Percentiles rank a stretch among this genome's conserved stretches.
These are phyloP conservation scores for Labia minor DNA, from an alignment of 2,888 invertebrate species.

Conservation along the genomic window DNA sequence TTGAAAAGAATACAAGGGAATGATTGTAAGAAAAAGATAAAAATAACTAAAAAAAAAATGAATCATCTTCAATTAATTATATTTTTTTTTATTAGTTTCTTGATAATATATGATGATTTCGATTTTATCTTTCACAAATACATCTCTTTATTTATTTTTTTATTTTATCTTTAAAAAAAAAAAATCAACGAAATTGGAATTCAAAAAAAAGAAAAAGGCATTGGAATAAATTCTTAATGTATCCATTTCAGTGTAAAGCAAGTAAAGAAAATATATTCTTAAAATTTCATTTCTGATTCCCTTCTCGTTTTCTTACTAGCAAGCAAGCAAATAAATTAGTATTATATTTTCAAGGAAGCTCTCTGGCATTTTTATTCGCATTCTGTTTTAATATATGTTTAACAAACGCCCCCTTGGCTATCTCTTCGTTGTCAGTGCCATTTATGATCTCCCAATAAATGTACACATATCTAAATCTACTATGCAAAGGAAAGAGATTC, in stretches of 20 bases:
- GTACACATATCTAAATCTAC: neutral
- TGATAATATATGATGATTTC: neutral
- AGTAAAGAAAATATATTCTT: neutral
- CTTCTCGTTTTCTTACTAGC: neutral
- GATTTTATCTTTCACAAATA: neutral
- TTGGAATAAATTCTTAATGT: neutral
- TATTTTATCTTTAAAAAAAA: neutral
- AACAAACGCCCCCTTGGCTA: neutral
- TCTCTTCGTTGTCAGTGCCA: neutral
- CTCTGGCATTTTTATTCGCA: conserved; percentile 1
- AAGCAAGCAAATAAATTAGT: neutral
- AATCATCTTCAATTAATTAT: neutral
- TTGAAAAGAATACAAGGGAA: no score
- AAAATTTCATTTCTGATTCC: neutral
- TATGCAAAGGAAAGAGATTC: no score
- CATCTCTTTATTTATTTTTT: neutral
- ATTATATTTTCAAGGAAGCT: neutral
- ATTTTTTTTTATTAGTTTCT: neutral
- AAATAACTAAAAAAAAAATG: neutral
- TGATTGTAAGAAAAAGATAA: no score
- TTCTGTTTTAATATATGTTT: neutral
- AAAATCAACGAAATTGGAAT: neutral
- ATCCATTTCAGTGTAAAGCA: neutral
- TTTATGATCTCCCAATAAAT: neutral
- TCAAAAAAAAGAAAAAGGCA: neutral